phyloP scores from a whole-genome alignment of 2,797 vertebrate species.

The Sebastes kiyomatsui region DNA sequence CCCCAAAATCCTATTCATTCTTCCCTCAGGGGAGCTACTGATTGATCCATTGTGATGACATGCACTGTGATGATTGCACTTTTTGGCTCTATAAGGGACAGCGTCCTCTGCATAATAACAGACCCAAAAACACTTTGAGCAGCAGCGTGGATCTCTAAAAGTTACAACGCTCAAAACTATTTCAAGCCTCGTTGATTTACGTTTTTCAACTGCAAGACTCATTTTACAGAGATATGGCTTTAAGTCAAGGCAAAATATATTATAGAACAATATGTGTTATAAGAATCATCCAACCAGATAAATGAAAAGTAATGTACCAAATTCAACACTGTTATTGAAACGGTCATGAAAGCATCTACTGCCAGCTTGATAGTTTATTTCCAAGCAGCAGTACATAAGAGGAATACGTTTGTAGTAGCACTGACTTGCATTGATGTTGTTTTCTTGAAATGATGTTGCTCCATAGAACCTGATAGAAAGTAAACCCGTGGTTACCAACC shows the following conservation, averaged over 20 bases:
- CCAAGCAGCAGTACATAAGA: too few species aligned
- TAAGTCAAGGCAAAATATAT: background rate
- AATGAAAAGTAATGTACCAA: background rate
- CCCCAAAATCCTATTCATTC: slow-evolving; percentile 8
- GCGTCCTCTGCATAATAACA: slow-evolving; percentile 1
- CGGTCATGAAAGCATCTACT: background rate
- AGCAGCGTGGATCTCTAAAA: background rate
- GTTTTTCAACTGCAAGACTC: background rate
- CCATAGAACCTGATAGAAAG: background rate
- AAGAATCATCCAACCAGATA: background rate
- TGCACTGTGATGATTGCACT: background rate
- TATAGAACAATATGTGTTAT: background rate
- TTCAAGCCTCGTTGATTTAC: slow-evolving; percentile 18
- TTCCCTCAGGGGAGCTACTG: slow-evolving; percentile 1
- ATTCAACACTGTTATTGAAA: background rate
- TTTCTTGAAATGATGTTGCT: background rate
- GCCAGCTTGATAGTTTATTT: background rate
- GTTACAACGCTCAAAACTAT: background rate
- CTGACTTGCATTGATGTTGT: accelerated
- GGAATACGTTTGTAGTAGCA: too few species aligned
- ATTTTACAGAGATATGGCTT: slow-evolving; percentile 22
- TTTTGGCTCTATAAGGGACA: background rate
- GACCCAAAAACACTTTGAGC: background rate
- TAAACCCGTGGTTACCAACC: background rate
- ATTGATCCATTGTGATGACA: slow-evolving; percentile 16